Evolutionary conservation across 2,797 vertebrate species (phyloP), one percentile per base, ranked within the genome.

Genomic region (Xerus rutilus): DNA sequence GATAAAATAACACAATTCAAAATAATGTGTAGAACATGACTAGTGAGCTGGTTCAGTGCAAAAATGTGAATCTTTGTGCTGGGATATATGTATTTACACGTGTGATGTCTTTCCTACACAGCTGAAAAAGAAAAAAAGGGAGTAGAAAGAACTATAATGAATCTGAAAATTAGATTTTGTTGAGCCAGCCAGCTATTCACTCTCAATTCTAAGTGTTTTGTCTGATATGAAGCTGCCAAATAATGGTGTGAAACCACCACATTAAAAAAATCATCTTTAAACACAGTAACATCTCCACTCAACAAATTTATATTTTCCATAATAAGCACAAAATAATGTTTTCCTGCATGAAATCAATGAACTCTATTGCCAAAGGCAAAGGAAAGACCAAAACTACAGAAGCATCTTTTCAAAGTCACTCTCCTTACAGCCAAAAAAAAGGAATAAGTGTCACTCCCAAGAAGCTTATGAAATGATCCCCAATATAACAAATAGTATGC

Each of bases 291-390:
- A 88, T 88, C 64, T 72, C 85, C 64, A 76, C 64, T 93, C 91
- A 95, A 91, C 77, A 94, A 93, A 93, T 95, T 78, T 89, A 65
- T 64, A 64, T 89, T 97, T 92, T 78, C 79, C 17, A 43, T 83
- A 92, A 96, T 49, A 96, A 95, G 76, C 86, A 91, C 86, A 91
- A 70, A 95, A 93, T 70, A 90, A 76, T 86, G 49, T 92, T 93
- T 96, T 93, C 70, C 21, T 59, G 43, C 69, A 92, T 65, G 74
- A 92, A 92, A 95, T 30, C 78, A 52, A 95, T 82, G 59, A 65
- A 45, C 54, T n/a, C 14, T 91, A 67, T 91, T 92, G 88, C 86
- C 86, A 88, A 91, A 74, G 82, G 85, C 93, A 93, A 96, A 89
- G 45, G 78, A 70, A 73, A 93, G 52, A 64, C 43, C 28, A 39